Percentiles rank a stretch among this genome's conserved stretches.
These are phyloP conservation scores for Eufriesea mexicana DNA, from an alignment of 1,140 invertebrate species.

Conservation along the genomic window DNA sequence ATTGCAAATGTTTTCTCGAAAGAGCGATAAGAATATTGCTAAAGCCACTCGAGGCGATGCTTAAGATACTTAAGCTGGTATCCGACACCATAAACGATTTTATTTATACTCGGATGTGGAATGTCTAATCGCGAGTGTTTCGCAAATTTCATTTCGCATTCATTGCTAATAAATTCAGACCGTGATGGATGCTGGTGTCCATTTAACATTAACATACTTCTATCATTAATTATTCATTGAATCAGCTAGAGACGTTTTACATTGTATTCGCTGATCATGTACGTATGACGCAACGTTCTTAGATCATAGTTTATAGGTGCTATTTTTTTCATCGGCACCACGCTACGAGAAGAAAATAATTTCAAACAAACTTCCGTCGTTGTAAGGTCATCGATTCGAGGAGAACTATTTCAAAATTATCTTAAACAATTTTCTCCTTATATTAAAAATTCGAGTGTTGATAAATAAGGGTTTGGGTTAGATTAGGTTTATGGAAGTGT, in stretches of 20 bases:
- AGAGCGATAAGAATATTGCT: too few relatives aligned
- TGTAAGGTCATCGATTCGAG: background rate
- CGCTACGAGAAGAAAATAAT: background rate
- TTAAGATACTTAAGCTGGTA: background rate
- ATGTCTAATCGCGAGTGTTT: background rate
- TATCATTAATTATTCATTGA: conserved; percentile 22
- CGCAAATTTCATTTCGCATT: background rate
- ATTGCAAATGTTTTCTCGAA: too few relatives aligned
- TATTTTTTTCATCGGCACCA: background rate
- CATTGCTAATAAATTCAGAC: background rate
- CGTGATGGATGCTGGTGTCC: background rate
- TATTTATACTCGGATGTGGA: background rate
- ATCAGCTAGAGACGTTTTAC: conserved; percentile 1
- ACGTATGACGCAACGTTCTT: background rate
- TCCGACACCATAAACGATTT: background rate
- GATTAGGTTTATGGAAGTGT: too few relatives aligned
- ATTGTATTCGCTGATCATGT: background rate
- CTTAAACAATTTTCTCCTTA: too few relatives aligned
- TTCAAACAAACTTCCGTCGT: background rate
- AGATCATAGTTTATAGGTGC: background rate
- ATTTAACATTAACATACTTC: background rate
- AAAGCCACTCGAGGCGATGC: background rate
- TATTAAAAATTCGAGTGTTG: too few relatives aligned
- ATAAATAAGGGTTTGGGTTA: too few relatives aligned
- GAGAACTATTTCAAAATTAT: background rate